Evolutionary conservation across 2,113 vertebrate species (phyloP).

Genomic region (Otis tarda): DNA sequence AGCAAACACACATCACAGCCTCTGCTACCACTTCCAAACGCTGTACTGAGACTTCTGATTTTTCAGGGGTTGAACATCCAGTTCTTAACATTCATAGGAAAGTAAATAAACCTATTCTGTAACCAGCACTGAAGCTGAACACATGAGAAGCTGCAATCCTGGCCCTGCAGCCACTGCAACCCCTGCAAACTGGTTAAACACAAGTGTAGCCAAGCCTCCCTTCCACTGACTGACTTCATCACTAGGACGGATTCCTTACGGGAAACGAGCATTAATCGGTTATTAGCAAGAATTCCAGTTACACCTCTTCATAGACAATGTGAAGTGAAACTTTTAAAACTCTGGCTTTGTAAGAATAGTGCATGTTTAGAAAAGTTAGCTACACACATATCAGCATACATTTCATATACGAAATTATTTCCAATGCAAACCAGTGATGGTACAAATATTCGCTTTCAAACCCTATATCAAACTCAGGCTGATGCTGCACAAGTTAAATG

Average conservation of each 20-base stretch:
- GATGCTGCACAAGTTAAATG: background rate
- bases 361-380: background rate
- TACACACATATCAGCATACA: accelerated
- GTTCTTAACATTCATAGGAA: background rate
- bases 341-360: background rate
- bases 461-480: accelerated
- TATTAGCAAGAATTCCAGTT: background rate
- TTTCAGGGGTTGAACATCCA: background rate
- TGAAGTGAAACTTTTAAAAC: background rate
- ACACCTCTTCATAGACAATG: accelerated
- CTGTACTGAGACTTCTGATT: accelerated
- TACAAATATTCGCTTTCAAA: background rate
- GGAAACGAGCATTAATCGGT: background rate
- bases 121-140: background rate
- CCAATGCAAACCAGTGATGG: background rate
- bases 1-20: background rate
- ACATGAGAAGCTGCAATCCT: background rate
- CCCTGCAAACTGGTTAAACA: background rate
- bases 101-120: background rate
- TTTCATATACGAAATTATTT: background rate
- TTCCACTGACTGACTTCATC: background rate
- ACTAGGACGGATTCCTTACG: accelerated
- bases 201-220: background rate
- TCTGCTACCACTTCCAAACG: background rate
- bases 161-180: background rate